These are phyloP conservation scores for Caenorhabditis japonica DNA, from an alignment of 2,888 invertebrate species.

Conservation along the genomic window DNA sequence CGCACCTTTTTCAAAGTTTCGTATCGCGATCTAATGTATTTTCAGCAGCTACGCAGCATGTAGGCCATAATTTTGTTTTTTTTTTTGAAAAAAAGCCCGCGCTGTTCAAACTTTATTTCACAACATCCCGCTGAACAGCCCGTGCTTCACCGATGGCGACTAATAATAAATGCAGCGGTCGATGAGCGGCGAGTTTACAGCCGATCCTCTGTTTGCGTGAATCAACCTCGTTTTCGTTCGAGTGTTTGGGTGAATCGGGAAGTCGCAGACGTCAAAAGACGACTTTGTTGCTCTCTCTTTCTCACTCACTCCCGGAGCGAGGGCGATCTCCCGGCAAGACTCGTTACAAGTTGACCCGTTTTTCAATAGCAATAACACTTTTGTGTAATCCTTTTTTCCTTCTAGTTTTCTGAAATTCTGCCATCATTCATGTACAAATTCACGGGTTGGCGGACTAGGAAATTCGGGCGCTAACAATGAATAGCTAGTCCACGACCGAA, in stretches of 20 bases:
- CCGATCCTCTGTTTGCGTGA: constrained; percentile 53
- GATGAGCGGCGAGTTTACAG: constrained; percentile 49
- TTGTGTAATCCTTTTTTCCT: constrained; percentile 11
- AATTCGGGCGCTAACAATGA: too few relatives aligned
- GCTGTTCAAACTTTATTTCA: too few relatives aligned
- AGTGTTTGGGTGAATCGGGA: constrained; percentile 16
- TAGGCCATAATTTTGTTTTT: too few relatives aligned
- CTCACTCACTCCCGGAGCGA: constrained; percentile 19
- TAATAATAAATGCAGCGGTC: constrained; percentile 46
- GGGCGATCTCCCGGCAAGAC: constrained; percentile 23
- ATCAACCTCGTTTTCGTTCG: constrained; percentile 18
- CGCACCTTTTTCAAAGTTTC: too few relatives aligned
- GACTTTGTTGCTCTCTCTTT: constrained; percentile 21
- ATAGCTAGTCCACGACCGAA: too few relatives aligned
- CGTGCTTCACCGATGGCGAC: too few relatives aligned
- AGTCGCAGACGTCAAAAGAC: constrained; percentile 43
- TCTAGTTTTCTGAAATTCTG: not conserved
- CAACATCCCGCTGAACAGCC: too few relatives aligned
- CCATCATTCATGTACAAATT: too few relatives aligned
- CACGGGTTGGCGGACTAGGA: too few relatives aligned
- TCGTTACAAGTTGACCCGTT: constrained; percentile 32
- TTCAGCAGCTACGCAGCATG: too few relatives aligned
- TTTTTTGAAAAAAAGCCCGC: too few relatives aligned
- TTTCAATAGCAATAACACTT: constrained; percentile 50
- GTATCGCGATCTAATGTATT: too few relatives aligned